Conservation (phyloP, 2,888 invertebrate species). For the Dendrolimus houi region DNA sequence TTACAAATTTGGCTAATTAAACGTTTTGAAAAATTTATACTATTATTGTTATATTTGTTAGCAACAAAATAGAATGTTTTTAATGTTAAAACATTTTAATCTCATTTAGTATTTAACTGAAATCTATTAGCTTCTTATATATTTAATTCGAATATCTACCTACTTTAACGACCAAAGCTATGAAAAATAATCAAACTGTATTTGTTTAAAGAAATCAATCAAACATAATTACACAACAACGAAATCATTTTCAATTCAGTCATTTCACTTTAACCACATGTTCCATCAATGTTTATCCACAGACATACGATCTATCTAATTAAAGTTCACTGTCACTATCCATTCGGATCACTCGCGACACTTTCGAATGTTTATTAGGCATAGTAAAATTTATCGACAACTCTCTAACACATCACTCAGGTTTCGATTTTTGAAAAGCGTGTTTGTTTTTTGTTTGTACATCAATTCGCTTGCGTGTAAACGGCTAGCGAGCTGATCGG, state of each 20-base stretch:
- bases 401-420: slow-evolving; percentile 13
- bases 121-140: too few species aligned
- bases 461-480: slow-evolving; percentile 45
- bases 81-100: too few species aligned
- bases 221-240: slow-evolving; percentile 6
- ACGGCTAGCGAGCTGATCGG: slow-evolving; percentile 45
- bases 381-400: slow-evolving; percentile 27
- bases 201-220: too few species aligned
- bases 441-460: slow-evolving; percentile 16
- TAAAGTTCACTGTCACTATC: slow-evolving; percentile 27
- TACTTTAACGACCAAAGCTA: too few species aligned
- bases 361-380: slow-evolving; percentile 26
- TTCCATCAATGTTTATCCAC: slow-evolving; percentile 21
- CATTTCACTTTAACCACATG: slow-evolving; percentile 10
- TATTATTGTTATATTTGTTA: too few species aligned
- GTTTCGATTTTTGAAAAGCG: slow-evolving; percentile 24
- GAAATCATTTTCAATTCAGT: slow-evolving; percentile 12
- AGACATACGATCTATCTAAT: slow-evolving; percentile 22
- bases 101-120: too few species aligned
- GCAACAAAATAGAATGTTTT: too few species aligned
- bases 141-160: too few species aligned
- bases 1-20: too few species aligned
- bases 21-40: too few species aligned
- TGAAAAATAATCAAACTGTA: too few species aligned
- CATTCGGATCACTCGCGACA: slow-evolving; percentile 22